phyloP scores from a whole-genome alignment of 2,113 vertebrate genomes.

The Pangasianodon gigas region DNA sequence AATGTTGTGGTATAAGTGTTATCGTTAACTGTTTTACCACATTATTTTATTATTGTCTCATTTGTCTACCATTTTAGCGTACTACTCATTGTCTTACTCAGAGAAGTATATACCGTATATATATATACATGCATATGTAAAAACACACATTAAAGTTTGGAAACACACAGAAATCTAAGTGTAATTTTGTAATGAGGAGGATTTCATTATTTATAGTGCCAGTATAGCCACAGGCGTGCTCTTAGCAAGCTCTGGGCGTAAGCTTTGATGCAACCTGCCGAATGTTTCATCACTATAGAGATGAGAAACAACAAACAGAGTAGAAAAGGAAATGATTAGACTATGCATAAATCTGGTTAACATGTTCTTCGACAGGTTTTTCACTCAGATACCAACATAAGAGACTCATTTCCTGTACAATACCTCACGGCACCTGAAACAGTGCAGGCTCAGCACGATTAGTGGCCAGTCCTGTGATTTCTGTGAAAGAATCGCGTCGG shows the following conservation, averaged over 20 bases:
- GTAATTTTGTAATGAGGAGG: constrained; percentile 35
- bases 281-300: constrained; percentile 39
- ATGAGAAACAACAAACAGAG: constrained; percentile 11
- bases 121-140: not conserved
- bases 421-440: not conserved
- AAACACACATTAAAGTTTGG: constrained; percentile 6
- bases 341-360: constrained; percentile 20
- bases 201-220: constrained; percentile 37
- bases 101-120: not conserved
- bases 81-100: not conserved
- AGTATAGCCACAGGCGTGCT: constrained; percentile 49
- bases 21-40: not conserved
- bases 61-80: not conserved
- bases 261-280: constrained; percentile 53
- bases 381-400: not conserved
- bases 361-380: not conserved
- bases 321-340: constrained; percentile 7
- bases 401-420: constrained; percentile 11
- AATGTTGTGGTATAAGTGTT: not conserved
- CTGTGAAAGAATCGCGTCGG: not conserved
- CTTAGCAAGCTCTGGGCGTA: constrained; percentile 40
- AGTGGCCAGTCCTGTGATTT: not conserved
- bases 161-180: constrained; percentile 18
- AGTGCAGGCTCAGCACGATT: constrained; percentile 7
- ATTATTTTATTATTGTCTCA: not conserved